These are phyloP conservation scores for Campylomormyrus tamandua DNA, from an alignment of 2,113 vertebrate genomes.

Conservation along the genomic window DNA sequence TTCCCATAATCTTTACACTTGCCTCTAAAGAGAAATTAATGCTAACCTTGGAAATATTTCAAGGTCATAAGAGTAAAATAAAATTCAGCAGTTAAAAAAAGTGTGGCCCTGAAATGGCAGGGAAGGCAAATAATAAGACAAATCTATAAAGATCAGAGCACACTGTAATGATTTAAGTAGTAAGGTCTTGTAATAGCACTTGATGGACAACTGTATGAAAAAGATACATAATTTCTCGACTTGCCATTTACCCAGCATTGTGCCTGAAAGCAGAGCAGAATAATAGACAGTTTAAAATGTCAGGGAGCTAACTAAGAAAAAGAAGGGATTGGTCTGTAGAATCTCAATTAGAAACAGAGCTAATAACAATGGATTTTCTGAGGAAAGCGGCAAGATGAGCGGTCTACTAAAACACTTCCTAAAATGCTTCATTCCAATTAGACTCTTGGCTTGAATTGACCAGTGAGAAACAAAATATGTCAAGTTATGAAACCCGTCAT, in stretches of 20 bases:
- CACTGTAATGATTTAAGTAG: slow-evolving; percentile 58
- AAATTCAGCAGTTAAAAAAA: slow-evolving; percentile 20
- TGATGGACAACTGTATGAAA: slow-evolving; percentile 70
- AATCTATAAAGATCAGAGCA: slow-evolving; percentile 65
- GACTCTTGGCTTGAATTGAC: slow-evolving; percentile 55
- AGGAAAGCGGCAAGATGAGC: slow-evolving; percentile 22
- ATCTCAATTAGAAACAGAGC: slow-evolving; percentile 67
- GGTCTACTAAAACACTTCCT: slow-evolving; percentile 40
- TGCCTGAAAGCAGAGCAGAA: slow-evolving; percentile 66
- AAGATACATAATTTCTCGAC: slow-evolving; percentile 70
- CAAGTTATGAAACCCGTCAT: slow-evolving; percentile 75
- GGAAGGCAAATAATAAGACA: slow-evolving; percentile 66
- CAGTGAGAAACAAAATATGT: slow-evolving; percentile 67
- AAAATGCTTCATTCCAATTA: slow-evolving; percentile 61
- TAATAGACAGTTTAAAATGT: slow-evolving; percentile 77
- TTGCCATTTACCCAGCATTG: slow-evolving; percentile 74
- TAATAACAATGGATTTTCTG: slow-evolving; percentile 51
- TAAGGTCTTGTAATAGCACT: slow-evolving; percentile 40
- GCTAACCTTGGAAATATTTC: slow-evolving; percentile 60
- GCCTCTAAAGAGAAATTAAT: slow-evolving; percentile 69
- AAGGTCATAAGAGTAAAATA: slow-evolving; percentile 58
- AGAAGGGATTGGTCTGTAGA: slow-evolving; percentile 57
- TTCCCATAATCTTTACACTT: slow-evolving; percentile 66
- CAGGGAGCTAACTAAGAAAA: slow-evolving; percentile 71
- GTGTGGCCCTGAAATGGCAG: slow-evolving; percentile 60